phyloP scores from a whole-genome alignment of 2,797 vertebrate genomes.

The Leptatherina wallacei region DNA sequence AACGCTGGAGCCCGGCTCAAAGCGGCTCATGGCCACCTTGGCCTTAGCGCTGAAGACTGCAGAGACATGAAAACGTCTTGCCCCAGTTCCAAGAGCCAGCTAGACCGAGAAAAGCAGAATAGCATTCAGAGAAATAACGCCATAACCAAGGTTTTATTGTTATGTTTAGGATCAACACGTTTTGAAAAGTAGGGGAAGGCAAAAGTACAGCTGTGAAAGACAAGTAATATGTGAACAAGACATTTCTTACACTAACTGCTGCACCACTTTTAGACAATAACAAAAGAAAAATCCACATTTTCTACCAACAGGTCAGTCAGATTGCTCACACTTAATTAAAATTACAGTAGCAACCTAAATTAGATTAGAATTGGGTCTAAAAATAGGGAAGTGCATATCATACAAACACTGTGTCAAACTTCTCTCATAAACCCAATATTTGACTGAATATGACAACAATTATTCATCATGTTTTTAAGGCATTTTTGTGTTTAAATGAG shows the following conservation, averaged over 20 bases:
- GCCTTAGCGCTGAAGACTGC: constrained; percentile 86
- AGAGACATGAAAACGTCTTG: constrained; percentile 89
- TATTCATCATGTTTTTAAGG: too few relatives aligned
- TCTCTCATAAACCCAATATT: background rate
- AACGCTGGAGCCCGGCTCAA: constrained; percentile 88
- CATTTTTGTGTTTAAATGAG: too few relatives aligned
- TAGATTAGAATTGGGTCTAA: background rate
- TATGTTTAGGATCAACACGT: background rate
- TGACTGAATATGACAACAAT: background rate
- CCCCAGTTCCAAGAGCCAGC: constrained; percentile 86
- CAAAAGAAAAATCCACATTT: background rate
- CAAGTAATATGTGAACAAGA: background rate
- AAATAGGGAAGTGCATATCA: background rate
- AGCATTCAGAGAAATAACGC: constrained; percentile 7
- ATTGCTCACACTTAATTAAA: background rate
- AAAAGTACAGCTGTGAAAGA: background rate
- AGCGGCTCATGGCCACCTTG: constrained; percentile 94
- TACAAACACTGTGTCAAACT: background rate
- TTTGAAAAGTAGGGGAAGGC: background rate
- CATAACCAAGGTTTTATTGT: constrained; percentile 27
- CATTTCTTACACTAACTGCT: background rate
- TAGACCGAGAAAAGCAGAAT: constrained; percentile 65
- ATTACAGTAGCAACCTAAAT: background rate
- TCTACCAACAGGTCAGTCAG: background rate
- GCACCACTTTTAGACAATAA: too few relatives aligned